Evolutionary conservation across 2,113 vertebrate genomes (phyloP).

Genomic region (Onychorhynchus coronatus): DNA sequence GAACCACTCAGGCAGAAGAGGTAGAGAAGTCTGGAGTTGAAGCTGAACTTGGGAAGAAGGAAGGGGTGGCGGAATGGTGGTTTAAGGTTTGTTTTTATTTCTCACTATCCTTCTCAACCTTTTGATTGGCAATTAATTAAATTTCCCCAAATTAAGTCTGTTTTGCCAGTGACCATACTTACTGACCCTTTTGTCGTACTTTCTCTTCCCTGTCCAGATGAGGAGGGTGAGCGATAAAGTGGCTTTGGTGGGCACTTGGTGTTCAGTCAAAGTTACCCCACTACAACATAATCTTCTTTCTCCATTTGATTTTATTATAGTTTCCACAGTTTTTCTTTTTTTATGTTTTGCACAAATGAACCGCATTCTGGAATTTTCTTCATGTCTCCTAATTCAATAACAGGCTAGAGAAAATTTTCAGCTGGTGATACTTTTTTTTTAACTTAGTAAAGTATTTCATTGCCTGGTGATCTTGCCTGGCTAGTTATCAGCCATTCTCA

Average conservation of each 20-base stretch:
- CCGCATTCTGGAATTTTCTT: not conserved
- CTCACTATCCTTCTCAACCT: not conserved
- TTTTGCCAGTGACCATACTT: not conserved
- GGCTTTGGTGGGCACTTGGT: not conserved
- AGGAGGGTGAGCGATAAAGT: not conserved
- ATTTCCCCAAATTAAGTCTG: not conserved
- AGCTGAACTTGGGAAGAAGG: not conserved
- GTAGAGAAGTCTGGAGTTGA: not conserved
- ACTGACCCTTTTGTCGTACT: not conserved
- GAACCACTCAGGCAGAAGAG: accelerated
- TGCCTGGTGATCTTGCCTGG: not conserved
- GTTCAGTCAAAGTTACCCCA: not conserved
- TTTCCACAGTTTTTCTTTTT: not conserved
- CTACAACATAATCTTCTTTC: not conserved
- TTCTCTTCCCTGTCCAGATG: not conserved
- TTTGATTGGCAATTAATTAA: not conserved
- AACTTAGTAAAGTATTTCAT: not conserved
- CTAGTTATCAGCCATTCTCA: not conserved
- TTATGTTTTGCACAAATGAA: not conserved
- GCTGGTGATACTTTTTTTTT: not conserved
- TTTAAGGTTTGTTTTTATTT: not conserved
- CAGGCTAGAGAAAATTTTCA: not conserved
- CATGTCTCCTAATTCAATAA: not conserved
- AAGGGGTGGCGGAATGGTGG: accelerated
- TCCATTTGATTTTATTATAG: not conserved